Evolutionary conservation across 1,140 invertebrate genomes (phyloP).

Genomic region (Oedothorax gibbosus): DNA sequence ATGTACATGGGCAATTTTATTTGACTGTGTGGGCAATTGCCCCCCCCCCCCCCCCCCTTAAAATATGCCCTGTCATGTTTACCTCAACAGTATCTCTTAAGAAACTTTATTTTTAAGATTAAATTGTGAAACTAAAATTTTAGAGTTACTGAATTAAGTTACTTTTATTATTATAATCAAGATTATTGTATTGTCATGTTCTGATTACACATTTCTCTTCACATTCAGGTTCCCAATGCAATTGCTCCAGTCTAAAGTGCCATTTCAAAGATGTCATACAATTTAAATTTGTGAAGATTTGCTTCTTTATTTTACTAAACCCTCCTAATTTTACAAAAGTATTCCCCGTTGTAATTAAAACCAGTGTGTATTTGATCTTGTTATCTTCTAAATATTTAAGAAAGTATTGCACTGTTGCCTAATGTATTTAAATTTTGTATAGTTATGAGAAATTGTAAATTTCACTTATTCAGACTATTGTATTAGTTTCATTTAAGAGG

Average conservation of each 20-base stretch:
- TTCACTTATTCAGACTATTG: slow-evolving; percentile 30
- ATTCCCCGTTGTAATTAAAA: background rate
- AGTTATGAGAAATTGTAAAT: slow-evolving; percentile 52
- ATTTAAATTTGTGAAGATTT: slow-evolving; percentile 3
- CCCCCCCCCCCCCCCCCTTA: too few relatives aligned
- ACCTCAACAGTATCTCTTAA: background rate
- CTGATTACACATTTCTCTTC: background rate
- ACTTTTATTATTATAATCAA: background rate
- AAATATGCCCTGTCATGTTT: background rate
- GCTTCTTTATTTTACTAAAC: background rate
- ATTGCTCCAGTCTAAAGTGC: slow-evolving; percentile 47
- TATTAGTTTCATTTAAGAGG: too few relatives aligned
- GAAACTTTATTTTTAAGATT: background rate
- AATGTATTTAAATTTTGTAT: slow-evolving; percentile 53
- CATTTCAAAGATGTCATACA: slow-evolving; percentile 36
- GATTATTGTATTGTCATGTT: background rate
- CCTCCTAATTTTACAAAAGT: slow-evolving; percentile 29
- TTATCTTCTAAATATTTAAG: slow-evolving; percentile 20
- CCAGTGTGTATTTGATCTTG: slow-evolving; percentile 5
- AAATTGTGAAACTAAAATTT: background rate
- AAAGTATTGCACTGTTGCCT: slow-evolving; percentile 40
- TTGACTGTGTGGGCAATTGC: too few relatives aligned
- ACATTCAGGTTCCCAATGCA: slow-evolving; percentile 46
- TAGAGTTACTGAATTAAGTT: background rate
- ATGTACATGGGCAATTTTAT: too few relatives aligned